Percentiles rank a stretch among this genome's conserved stretches.
Conservation (phyloP, 2,888 invertebrate genomes). For the Drosophila borborema region DNA sequence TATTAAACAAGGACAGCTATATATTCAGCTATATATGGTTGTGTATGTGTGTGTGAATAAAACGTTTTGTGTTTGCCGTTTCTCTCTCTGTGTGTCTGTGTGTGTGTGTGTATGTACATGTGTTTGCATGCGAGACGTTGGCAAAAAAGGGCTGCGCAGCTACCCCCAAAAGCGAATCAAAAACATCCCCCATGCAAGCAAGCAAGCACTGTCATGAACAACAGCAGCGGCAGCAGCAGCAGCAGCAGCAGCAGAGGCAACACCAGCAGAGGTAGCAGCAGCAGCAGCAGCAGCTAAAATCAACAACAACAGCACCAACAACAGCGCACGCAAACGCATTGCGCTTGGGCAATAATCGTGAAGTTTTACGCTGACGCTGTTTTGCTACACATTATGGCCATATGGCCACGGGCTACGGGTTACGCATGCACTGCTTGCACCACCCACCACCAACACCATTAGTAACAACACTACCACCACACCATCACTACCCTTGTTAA, state of each 20-base stretch:
- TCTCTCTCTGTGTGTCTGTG: background rate
- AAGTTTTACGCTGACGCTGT: conserved; percentile 22
- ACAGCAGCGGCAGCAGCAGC: conserved; percentile 1
- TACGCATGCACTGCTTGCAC: conserved; percentile 73
- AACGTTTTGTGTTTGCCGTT: background rate
- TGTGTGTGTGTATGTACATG: background rate
- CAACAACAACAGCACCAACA: conserved; percentile 33
- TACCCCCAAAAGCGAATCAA: conserved; percentile 52
- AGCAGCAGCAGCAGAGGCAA: background rate
- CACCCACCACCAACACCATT: conserved; percentile 45
- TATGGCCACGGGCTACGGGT: conserved; percentile 64
- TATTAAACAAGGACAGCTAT: conserved; percentile 36
- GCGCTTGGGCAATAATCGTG: conserved; percentile 39
- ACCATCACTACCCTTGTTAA: conserved; percentile 7
- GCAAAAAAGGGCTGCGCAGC: conserved; percentile 54
- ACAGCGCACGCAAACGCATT: conserved; percentile 61
- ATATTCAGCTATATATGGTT: background rate
- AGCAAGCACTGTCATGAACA: conserved; percentile 9
- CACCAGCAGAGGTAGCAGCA: background rate
- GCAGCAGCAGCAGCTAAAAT: conserved; percentile 1
- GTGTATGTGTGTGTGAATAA: background rate
- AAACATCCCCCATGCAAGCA: conserved; percentile 52
- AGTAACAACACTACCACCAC: background rate
- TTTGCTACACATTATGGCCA: conserved; percentile 15
- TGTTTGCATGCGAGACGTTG: conserved; percentile 16